phyloP scores from a whole-genome alignment of 2,888 invertebrate species.

The Lepidocyrtinus sp. region DNA sequence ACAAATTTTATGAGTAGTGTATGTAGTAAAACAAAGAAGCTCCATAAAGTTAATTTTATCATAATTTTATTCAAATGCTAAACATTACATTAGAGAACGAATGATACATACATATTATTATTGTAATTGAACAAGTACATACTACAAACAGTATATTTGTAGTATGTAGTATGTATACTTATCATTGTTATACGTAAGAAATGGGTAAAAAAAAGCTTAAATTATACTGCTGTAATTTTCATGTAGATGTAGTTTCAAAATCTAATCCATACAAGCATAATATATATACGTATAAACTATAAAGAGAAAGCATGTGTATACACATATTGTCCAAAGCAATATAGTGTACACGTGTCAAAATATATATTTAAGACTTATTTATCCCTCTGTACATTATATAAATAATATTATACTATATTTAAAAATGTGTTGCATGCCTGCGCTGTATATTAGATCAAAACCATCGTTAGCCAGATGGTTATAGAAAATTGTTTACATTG shows the following conservation, averaged over 20 bases:
- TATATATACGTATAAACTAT: conserved; percentile 17
- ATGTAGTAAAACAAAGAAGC: conserved; percentile 45
- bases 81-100: no score
- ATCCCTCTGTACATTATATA: conserved; percentile 39
- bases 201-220: no score
- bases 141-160: no score
- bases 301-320: conserved; percentile 24
- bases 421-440: background rate
- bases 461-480: background rate
- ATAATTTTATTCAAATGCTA: background rate
- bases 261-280: conserved; percentile 19
- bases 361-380: conserved; percentile 38
- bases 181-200: no score
- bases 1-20: conserved; percentile 40
- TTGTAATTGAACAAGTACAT: background rate
- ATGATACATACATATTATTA: conserved; percentile 30
- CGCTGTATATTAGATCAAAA: no score
- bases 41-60: conserved; percentile 39
- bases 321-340: background rate
- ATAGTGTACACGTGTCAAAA: conserved; percentile 16
- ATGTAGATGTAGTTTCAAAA: conserved; percentile 43
- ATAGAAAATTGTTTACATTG: no score
- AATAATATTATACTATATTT: conserved; percentile 15
- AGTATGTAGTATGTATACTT: conserved; percentile 24
- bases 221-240: conserved; percentile 52